Percentiles rank a stretch among this genome's conserved stretches.
phyloP scores from a whole-genome alignment of 2,888 invertebrate genomes.

The Strigamia maritima region DNA sequence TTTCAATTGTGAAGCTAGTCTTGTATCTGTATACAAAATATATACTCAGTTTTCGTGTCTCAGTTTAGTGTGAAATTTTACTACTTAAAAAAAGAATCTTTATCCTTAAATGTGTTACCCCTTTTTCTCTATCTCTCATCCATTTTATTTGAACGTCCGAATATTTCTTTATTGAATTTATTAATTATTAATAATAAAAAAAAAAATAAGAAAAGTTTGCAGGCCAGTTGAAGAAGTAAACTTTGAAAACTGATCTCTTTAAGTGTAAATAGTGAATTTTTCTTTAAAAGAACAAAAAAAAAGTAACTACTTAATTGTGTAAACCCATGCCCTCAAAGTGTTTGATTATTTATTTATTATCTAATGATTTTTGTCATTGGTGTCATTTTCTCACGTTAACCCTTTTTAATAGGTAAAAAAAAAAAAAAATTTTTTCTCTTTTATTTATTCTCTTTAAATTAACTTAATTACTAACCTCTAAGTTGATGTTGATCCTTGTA shows the following conservation, averaged over 20 bases:
- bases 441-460: conserved; percentile 28
- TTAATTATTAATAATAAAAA: conserved; percentile 2
- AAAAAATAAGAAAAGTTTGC: conserved; percentile 11
- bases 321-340: conserved; percentile 21
- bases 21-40: conserved; percentile 33
- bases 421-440: conserved; percentile 13
- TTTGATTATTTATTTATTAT: conserved; percentile 36
- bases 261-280: conserved; percentile 27
- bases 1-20: conserved; percentile 34
- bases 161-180: conserved; percentile 26
- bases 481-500: conserved; percentile 34
- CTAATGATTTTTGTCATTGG: conserved; percentile 31
- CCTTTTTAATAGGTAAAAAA: conserved; percentile 31
- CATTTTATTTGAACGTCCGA: conserved; percentile 24
- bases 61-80: conserved; percentile 32
- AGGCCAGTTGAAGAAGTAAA: conserved; percentile 26
- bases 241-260: conserved; percentile 17
- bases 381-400: conserved; percentile 32
- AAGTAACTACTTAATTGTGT: conserved; percentile 19
- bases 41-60: conserved; percentile 34
- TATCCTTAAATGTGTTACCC: conserved; percentile 34
- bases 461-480: conserved; percentile 25
- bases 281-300: conserved; percentile 8
- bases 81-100: conserved; percentile 3
- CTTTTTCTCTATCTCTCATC: conserved; percentile 32